Evolutionary conservation across 1,140 invertebrate genomes (phyloP), one percentile per base, ranked within the genome.

Genomic region (Hyles euphorbiae): DNA sequence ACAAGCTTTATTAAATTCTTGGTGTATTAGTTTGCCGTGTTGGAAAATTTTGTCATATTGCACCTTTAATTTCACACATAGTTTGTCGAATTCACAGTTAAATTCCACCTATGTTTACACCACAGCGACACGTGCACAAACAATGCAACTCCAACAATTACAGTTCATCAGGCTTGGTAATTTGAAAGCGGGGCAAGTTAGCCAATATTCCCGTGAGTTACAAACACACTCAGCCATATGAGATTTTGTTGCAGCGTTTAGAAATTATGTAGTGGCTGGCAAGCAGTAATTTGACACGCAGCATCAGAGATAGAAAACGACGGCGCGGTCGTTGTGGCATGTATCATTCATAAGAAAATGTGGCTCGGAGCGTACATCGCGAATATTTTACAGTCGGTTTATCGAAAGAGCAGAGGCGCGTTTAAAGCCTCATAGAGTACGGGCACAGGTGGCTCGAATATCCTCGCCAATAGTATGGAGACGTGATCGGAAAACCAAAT

Each of bases 301-400:
- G 65, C 63, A 61, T 58, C 56, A 8, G 66, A 63, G 65, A 61
- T 62, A 66, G 66, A 74, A 71, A 72, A 68, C 72, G 63, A 12
- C 12, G 34, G 66, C 58, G 66, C 68, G 71, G 70, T 64, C 62
- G 65, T 54, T 68, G 63, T 71, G 78, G 75, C 79, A 85, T 87
- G 83, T 87, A 83, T 87, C 79, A 87, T 87, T 85, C 81, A 85
- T 87, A 83, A 83, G 81, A 74, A 83, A 82, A 81, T 84, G 74
- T 75, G 75, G 76, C 72, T 76, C 64, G 67, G 55, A 64, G 72
- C 81, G 74, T 74, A 78, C 73, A 77, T 74, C 76, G 76, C 76
- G 76, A 81, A 88, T 87, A 87, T 87, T 85, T 88, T 80, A 87
- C 82, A 84, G 74, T 78, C 77, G 80, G 81, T 87, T 87, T 87